Base-by-base conservation (phyloP, 2,113 vertebrate genomes). In the Thamnaconus septentrionalis region DNA sequence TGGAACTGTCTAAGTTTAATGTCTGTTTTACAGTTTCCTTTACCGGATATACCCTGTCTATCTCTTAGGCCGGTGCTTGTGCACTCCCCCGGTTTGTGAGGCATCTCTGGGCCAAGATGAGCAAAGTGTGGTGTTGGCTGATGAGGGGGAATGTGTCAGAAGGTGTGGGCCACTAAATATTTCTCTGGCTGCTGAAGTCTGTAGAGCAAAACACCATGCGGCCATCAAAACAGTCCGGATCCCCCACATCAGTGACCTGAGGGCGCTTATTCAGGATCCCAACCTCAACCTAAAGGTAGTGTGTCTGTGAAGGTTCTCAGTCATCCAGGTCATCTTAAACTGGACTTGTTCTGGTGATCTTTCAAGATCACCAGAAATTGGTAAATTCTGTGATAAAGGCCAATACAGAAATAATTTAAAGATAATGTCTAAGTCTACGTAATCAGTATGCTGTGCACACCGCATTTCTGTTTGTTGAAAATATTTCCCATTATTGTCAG, bases 191-290 rank as follows among this genome's bases (percentile, higher is more conserved):
- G 89, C 92, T 0, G 93, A 94, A 59, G 92, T 91, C 3, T 98
- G 96, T 51, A 90, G 91, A 3, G 92, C 92, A 58, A 93, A 92
- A 0, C 92, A 89, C n/a, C 94, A 97, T 0, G 91, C 94, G 69
- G 96, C 95, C 81, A 96, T 98, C 83, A 98, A 98, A 90, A 96
- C 93, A 0, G 96, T 98, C 68, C 86, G 96, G 3, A 93, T 98
- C 61, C 95, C 95, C 0, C 95, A 96, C 80, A 90, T 98, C 12
- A 93, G 71, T 0, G 95, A 98, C 85, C 82, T 98, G 4, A 87
- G 94, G 7, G 93, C 94, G 0, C 83, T 98, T 72, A 93, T 97
- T 2, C 94, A 98, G 61, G 96, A 97, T 76, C 96, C 94, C 0
- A 90, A 93, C 53, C 82, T 97, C 3, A 97, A 98, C 84, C 83